These are phyloP conservation scores for Zygogramma bicolorata DNA, from an alignment of 2,888 invertebrate genomes.

Conservation along the genomic window DNA sequence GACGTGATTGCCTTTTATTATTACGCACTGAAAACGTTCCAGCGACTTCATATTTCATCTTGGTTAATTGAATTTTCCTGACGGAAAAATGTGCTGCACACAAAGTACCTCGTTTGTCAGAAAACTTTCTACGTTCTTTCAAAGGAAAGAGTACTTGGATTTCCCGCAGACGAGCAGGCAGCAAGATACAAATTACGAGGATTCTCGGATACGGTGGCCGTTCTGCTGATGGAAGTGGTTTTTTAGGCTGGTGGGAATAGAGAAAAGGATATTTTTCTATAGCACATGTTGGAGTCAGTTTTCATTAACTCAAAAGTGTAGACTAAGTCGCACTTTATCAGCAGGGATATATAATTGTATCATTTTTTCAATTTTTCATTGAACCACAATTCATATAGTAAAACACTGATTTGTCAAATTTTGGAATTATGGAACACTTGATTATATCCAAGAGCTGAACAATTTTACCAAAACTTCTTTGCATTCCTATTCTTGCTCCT, in stretches of 20 bases:
- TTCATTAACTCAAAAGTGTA: too few species aligned
- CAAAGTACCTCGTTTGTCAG: conserved; percentile 10
- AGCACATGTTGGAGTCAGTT: too few species aligned
- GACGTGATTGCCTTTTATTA: background rate
- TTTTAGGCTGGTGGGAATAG: background rate
- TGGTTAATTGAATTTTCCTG: background rate
- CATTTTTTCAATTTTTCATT: too few species aligned
- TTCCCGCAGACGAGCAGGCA: background rate
- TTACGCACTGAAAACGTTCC: background rate
- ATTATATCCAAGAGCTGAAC: too few species aligned
- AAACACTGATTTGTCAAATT: too few species aligned
- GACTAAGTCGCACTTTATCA: too few species aligned
- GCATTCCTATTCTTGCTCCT: too few species aligned
- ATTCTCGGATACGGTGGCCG: background rate
- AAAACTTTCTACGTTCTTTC: background rate
- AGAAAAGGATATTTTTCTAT: too few species aligned
- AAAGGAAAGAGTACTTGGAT: background rate
- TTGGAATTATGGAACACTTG: too few species aligned
- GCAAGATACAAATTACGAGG: conserved; percentile 6
- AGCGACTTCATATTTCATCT: background rate
- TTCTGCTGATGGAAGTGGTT: background rate
- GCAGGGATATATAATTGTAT: too few species aligned
- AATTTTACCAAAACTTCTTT: too few species aligned
- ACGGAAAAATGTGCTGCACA: background rate
- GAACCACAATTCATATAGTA: too few species aligned